Conservation (phyloP, 2,797 vertebrate species). For the Anabacerthia variegaticeps region DNA sequence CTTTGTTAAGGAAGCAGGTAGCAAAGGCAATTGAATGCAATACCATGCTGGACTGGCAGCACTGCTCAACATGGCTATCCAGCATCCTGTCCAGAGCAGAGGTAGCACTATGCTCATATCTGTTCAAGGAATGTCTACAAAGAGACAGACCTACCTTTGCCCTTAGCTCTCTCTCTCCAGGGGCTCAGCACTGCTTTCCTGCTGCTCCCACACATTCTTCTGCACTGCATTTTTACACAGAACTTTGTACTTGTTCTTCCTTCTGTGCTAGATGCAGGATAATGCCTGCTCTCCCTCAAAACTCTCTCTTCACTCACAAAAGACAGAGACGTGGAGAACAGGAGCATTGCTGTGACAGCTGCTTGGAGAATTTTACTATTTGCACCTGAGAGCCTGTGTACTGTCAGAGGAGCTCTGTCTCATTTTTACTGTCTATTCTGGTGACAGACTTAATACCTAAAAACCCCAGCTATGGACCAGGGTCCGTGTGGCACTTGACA, state of each 20-base stretch:
- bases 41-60: not conserved
- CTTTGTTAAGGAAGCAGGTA: not conserved
- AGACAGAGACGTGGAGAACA: not conserved
- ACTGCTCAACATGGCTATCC: not conserved
- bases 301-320: not conserved
- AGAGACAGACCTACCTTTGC: not conserved
- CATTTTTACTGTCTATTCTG: not conserved
- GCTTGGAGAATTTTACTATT: not conserved
- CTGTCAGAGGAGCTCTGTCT: not conserved
- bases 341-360: not conserved
- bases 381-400: not conserved
- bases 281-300: not conserved
- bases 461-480: not conserved
- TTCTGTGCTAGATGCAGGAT: not conserved
- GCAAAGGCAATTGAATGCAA: not conserved
- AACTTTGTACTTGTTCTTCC: not conserved
- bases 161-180: not conserved
- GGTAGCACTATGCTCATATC: not conserved
- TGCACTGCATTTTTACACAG: not conserved
- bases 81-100: not conserved
- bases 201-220: not conserved
- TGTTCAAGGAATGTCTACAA: not conserved
- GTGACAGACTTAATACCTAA: accelerated
- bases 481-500: not conserved
- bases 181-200: not conserved